Evolutionary conservation across 2,113 vertebrate species (phyloP).

Genomic region (Cebidichthys violaceus): DNA sequence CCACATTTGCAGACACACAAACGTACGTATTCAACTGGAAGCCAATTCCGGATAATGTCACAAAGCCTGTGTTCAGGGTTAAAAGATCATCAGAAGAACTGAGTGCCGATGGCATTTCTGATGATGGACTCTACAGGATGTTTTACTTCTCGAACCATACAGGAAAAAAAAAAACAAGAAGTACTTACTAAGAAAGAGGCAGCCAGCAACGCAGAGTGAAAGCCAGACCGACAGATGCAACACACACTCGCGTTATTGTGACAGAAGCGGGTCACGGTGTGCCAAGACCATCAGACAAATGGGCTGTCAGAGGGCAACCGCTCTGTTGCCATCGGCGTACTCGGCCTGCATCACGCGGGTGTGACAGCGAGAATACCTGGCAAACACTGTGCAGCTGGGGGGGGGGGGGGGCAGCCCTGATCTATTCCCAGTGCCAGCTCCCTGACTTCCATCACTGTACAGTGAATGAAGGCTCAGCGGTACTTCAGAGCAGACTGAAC

Average conservation of each 20-base stretch:
- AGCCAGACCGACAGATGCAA: constrained; percentile 8
- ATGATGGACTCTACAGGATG: neutral
- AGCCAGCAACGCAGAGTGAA: constrained; percentile 4
- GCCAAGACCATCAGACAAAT: constrained; percentile 55
- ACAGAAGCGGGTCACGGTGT: constrained; percentile 67
- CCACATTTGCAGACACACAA: neutral
- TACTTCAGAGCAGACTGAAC: constrained; percentile 42
- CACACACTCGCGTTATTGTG: constrained; percentile 44
- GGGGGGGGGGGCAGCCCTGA: neutral
- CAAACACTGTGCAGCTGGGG: neutral
- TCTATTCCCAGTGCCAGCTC: neutral
- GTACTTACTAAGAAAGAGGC: neutral
- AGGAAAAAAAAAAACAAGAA: neutral
- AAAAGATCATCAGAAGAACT: neutral
- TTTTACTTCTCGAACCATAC: neutral
- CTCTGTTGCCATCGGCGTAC: constrained; percentile 15
- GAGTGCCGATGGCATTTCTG: neutral
- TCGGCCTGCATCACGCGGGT: constrained; percentile 1
- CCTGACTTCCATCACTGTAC: neutral
- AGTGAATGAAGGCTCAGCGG: neutral
- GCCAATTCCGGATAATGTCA: neutral
- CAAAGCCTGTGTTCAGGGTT: neutral
- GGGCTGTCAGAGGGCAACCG: constrained; percentile 38
- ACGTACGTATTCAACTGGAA: neutral
- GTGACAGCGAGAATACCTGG: neutral